Percentiles rank a stretch among this genome's conserved stretches.
phyloP scores from a whole-genome alignment of 2,113 vertebrate species.

The Hippocampus abdominalis region DNA sequence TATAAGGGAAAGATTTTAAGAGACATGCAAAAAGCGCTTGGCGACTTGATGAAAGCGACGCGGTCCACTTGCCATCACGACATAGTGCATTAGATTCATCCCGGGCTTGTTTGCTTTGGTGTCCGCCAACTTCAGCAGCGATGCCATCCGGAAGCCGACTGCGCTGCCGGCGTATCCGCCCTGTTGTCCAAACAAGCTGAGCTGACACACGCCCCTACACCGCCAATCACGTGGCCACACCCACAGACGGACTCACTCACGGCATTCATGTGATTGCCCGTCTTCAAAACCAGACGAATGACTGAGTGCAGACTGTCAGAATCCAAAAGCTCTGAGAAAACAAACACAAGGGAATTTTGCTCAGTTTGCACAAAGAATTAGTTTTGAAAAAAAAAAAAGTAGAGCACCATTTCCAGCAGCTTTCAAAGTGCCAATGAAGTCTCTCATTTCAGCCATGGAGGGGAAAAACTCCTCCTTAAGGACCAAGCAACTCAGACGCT shows the following conservation, averaged over 20 bases:
- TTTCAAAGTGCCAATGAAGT: slow-evolving; percentile 64
- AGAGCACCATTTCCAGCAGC: slow-evolving; percentile 69
- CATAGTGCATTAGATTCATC: slow-evolving; percentile 82
- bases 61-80: slow-evolving; percentile 69
- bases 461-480: slow-evolving; percentile 78
- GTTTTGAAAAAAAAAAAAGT: not conserved
- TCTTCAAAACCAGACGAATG: slow-evolving; percentile 76
- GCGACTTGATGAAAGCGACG: not conserved
- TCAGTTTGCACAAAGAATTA: not conserved
- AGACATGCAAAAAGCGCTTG: not conserved
- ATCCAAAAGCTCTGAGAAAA: slow-evolving; percentile 70
- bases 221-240: not conserved
- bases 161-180: slow-evolving; percentile 76
- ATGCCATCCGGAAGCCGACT: slow-evolving; percentile 75
- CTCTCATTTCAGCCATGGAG: slow-evolving; percentile 63
- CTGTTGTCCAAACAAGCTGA: slow-evolving; percentile 36
- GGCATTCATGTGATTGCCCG: slow-evolving; percentile 81
- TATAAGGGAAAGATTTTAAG: not conserved
- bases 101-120: slow-evolving; percentile 79
- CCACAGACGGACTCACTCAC: slow-evolving; percentile 39
- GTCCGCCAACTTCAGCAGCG: slow-evolving; percentile 74
- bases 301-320: slow-evolving; percentile 75
- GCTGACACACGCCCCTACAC: slow-evolving; percentile 3
- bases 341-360: not conserved
- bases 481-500: slow-evolving; percentile 71